Base-by-base conservation (phyloP, 2,797 vertebrate genomes). In the Molossus molossus region DNA sequence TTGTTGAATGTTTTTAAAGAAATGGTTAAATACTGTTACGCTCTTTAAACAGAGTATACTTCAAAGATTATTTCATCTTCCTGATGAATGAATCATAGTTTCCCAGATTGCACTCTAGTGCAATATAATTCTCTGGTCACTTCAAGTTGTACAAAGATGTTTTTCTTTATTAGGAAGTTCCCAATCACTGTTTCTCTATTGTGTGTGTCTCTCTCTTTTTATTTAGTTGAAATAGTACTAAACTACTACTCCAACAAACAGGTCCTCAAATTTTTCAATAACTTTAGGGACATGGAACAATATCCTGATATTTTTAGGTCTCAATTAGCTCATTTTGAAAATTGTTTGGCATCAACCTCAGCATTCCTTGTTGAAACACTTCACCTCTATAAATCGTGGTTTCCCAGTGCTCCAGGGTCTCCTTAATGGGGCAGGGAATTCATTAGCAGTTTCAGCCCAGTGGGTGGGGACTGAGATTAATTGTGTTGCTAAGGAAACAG, bases 291-390 rank as follows among this genome's bases (percentile, higher is more conserved):
- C 1, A 60, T 14, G 12, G 12, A n/a, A 9, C 6, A 82, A 91
- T 25, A 76, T 62, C 0, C 23, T 29, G 4, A 77, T 48, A 65
- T 65, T 93, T 72, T 62, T 23, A 62, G 2, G 20, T 85, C 6
- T 65, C 57, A 20, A 5, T 86, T 80, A 86, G 25, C 37, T 89
- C 18, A 87, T 69, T 64, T 91, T 83, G 18, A 65, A 92, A 62
- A 1, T 9, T 55, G 4, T 62, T 87, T 64, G 29, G 3, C 10
- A 84, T 80, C 29, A 53, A 55, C 2, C 23, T 80, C 15, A 70
- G 11, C 3, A 18, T 62, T 91, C 15, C 8, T 27, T 90, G 8
- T 25, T 48, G 40, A 73, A 80, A 85, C 6, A 65, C 6, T 72
- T 94, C 45, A 67, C 1, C 20, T 55, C 8, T 69, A 50, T 62